Base-by-base conservation (phyloP, 1,140 invertebrate genomes). In the Zaprionus davidi region DNA sequence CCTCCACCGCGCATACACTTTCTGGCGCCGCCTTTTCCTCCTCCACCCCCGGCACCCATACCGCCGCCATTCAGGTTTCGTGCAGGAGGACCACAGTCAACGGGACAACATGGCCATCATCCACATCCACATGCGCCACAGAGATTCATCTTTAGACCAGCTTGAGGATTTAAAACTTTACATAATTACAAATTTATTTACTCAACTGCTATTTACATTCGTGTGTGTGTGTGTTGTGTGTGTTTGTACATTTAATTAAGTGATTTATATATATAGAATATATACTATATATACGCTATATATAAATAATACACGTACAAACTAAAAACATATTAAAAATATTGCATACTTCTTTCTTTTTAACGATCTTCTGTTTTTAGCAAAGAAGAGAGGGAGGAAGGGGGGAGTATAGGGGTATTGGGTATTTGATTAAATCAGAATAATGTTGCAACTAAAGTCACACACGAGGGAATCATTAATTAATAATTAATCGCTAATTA, bases 151-250 rank as follows among this genome's bases (percentile, higher is more conserved):
- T 87, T 74, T 55, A 69, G 72, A n/a, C 41, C 41, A 46, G n/a
- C 41, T 51, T 51, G 38, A 82, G 64, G 72, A 36, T 62, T 44
- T 24, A 11, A 20, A 67, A 55, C 63, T 76, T 77, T 81, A 74
- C 76, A 82, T 86, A 86, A 82, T 86, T 86, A 87, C 76, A 86
- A 82, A 71, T 86, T 86, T 86, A 76, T 79, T 69, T 77, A 68
- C 74, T 79, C 75, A 77, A 77, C 75, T 77, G 75, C 75, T 79
- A 87, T 88, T 78, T 87, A 87, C 83, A 87, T 70, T 88, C 80
- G 79, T 87, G 79, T 82, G 76, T 76, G 28, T 84, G 78, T 87
- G 74, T 83, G 79, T 46, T 46, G 41, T 46, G 41, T 46, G 79
- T 75, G 44, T 85, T 83, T 88, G 78, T 88, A 80, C 81, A 88